phyloP scores from a whole-genome alignment of 2,113 vertebrate genomes.

The Tichodroma muraria region DNA sequence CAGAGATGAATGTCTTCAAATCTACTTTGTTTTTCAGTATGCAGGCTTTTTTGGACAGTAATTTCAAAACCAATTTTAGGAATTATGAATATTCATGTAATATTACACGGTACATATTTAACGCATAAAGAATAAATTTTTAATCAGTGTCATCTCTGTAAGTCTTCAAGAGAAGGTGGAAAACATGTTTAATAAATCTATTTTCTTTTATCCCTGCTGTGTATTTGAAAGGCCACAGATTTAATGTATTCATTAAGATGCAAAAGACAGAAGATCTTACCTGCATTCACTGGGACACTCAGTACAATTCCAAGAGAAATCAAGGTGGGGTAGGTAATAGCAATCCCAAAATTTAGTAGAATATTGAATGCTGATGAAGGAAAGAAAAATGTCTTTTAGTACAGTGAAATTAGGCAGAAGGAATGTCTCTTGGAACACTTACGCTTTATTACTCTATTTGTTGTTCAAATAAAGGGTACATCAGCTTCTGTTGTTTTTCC shows the following conservation, averaged over 20 bases:
- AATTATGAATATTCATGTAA: not conserved
- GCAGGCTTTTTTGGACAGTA: not conserved
- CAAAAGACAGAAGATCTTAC: conserved; percentile 70
- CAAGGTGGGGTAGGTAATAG: conserved; percentile 90
- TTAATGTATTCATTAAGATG: not conserved
- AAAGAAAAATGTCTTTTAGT: conserved; percentile 22
- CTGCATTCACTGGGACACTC: conserved; percentile 93
- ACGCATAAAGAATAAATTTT: not conserved
- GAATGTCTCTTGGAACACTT: not conserved
- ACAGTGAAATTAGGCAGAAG: not conserved
- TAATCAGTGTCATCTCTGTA: not conserved
- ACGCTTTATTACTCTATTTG: not conserved
- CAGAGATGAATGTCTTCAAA: not conserved
- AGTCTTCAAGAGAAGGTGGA: not conserved
- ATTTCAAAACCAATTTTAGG: not conserved
- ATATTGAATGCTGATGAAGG: conserved; percentile 88
- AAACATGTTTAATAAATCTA: not conserved
- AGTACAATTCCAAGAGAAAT: conserved; percentile 94
- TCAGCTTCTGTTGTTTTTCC: not conserved
- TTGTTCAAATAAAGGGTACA: not conserved
- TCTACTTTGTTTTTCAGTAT: not conserved
- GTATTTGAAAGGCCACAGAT: not conserved
- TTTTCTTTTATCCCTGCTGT: not conserved
- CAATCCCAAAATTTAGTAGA: conserved; percentile 94
- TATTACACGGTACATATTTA: not conserved